A percentile compares a stretch with the other conserved stretches of the same genome.
Evolutionary conservation across 2,888 invertebrate genomes (phyloP).

Genomic region (Stegophylla sp.): DNA sequence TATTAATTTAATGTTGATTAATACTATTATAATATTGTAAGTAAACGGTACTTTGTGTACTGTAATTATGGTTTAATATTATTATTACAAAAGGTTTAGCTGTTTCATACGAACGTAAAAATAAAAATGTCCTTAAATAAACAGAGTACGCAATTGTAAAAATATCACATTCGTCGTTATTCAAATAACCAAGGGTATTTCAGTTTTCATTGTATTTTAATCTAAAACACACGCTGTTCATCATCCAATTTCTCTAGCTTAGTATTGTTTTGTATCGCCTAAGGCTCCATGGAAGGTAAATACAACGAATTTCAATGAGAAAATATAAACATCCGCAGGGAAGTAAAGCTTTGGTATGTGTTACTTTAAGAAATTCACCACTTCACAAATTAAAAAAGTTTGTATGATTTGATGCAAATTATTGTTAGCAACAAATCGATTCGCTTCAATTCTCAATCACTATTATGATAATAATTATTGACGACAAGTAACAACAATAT

Average conservation of each 20-base stretch:
- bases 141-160: background rate
- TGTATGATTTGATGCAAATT: background rate
- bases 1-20: too few species aligned
- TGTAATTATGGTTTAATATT: too few species aligned
- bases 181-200: slow-evolving; percentile 14
- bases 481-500: too few species aligned
- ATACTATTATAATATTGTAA: too few species aligned
- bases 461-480: too few species aligned
- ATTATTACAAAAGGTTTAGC: background rate
- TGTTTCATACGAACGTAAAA: background rate
- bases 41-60: too few species aligned
- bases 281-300: background rate
- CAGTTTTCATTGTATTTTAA: slow-evolving; percentile 6
- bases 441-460: too few species aligned
- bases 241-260: background rate
- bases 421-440: background rate
- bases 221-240: background rate
- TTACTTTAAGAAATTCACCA: background rate
- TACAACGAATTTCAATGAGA: slow-evolving; percentile 31
- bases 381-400: background rate
- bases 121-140: background rate
- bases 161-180: background rate
- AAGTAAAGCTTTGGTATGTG: background rate
- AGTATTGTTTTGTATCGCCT: background rate
- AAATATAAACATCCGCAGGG: background rate